Conservation (phyloP, 2,113 vertebrate species). For the Mormoops blainvillei region DNA sequence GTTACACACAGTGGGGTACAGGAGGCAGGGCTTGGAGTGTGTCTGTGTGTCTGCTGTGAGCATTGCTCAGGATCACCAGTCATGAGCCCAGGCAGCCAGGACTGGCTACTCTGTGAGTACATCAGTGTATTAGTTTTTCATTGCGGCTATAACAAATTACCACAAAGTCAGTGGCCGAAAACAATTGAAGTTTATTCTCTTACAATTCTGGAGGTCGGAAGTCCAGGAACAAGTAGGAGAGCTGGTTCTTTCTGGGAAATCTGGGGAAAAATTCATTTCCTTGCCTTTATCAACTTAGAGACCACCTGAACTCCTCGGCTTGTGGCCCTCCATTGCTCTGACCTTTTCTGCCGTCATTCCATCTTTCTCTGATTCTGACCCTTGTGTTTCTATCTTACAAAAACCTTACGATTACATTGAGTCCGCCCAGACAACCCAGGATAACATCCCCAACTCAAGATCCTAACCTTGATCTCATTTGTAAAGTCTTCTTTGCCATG, state of each 20-base stretch:
- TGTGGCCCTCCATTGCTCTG: neutral
- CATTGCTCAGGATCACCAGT: neutral
- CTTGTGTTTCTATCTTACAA: neutral
- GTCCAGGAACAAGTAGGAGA: too few relatives aligned
- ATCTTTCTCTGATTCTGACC: neutral
- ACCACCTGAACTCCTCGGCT: neutral
- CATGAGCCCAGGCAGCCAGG: neutral
- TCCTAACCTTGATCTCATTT: neutral
- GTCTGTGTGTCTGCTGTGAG: accelerated
- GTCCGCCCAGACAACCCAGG: too few relatives aligned
- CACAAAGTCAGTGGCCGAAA: too few relatives aligned
- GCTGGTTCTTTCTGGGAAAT: too few relatives aligned
- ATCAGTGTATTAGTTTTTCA: neutral
- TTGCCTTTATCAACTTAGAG: too few relatives aligned
- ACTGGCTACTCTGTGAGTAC: neutral
- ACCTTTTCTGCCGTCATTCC: neutral
- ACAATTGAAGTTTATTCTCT: neutral
- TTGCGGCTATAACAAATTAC: neutral
- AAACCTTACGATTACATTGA: neutral
- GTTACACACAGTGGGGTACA: too few relatives aligned
- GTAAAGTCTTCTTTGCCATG: neutral
- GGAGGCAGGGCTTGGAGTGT: neutral
- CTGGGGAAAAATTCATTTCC: too few relatives aligned
- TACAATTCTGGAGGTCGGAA: too few relatives aligned
- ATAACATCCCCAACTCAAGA: neutral